Base-by-base conservation (phyloP, 2,113 vertebrate species). In the Pundamilia nyererei region DNA sequence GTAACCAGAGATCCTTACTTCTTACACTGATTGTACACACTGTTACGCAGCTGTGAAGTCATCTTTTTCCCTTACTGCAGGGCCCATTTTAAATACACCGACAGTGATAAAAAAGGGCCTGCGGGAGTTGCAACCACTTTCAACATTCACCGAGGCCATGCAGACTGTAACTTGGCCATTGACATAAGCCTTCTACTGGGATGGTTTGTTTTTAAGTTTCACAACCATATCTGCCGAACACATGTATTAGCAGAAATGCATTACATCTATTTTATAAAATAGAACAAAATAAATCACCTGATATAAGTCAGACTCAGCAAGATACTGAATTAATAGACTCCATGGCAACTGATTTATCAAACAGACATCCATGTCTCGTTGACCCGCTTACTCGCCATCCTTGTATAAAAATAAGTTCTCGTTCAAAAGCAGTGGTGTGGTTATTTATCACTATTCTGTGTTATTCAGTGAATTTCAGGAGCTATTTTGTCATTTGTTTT, bases 1-100 rank as follows among this genome's bases (percentile, higher is more conserved):
- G 91, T 94, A 91, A 94, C 92, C 92, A 92, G 90, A 92, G 84
- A 94, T 93, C 88, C 86, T 51, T 80, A 62, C 86, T 56, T 24
- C 89, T 89, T 83, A 81, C 85, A 82, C 72, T 86, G 90, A 89
- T 93, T 88, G 90, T 85, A 51, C 89, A 88, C 86, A 86, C 85
- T 29, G 86, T 87, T 87, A 70, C 19, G 38, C 87, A 83, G 93
- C 93, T 89, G 90, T 62, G 55, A 75, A 91, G 88, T 87, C 82
- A 60, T 82, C 56, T 83, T 60, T 38, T 65, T 58, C 47, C 54
- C 40, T 83, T 47, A 83, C 77, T 87, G 88, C 53, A 58, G n/a
- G 75, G 47, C 80, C 84, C 45, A 72, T 90, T 91, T 86, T 89
- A 87, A 90, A 87, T 79, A 87, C 87, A 80, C 33, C 33, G 58